Percentiles rank a stretch among this genome's conserved stretches.
Evolutionary conservation across 2,113 vertebrate species (phyloP).

Genomic region (Notechis scutatus): DNA sequence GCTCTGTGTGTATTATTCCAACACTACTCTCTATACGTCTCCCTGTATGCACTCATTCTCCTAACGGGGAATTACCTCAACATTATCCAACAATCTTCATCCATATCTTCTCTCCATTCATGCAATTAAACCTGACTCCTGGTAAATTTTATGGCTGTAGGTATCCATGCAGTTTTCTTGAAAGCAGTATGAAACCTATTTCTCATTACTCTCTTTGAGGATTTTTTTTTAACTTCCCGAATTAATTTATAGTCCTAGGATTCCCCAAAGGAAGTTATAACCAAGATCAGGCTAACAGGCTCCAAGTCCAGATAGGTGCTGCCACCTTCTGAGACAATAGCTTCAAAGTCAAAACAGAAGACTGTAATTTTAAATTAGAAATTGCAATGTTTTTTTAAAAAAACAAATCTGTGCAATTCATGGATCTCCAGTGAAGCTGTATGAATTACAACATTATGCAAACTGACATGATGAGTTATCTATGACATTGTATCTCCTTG

Average conservation of each 20-base stretch:
- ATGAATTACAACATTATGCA: neutral
- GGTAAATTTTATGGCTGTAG: neutral
- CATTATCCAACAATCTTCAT: neutral
- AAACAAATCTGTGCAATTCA: neutral
- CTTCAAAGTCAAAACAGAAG: neutral
- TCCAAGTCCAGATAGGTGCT: neutral
- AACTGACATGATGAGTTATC: neutral
- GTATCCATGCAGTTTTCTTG: neutral
- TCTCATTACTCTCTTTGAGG: neutral
- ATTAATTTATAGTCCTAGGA: neutral
- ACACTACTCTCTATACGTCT: no score
- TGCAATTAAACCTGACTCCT: neutral
- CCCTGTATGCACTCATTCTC: no score
- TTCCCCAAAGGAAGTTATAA: neutral
- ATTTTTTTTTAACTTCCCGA: neutral
- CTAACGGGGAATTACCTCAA: no score
- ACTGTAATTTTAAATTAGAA: neutral
- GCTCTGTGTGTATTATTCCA: no score
- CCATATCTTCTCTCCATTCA: neutral
- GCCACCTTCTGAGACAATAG: neutral
- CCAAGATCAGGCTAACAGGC: neutral
- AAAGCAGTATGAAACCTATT: neutral
- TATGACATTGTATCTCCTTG: neutral
- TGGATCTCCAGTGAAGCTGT: neutral
- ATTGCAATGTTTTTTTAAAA: neutral